Percentiles rank a stretch among this genome's conserved stretches.
Evolutionary conservation across 2,888 invertebrate species (phyloP).

Genomic region (Hesperia comma): DNA sequence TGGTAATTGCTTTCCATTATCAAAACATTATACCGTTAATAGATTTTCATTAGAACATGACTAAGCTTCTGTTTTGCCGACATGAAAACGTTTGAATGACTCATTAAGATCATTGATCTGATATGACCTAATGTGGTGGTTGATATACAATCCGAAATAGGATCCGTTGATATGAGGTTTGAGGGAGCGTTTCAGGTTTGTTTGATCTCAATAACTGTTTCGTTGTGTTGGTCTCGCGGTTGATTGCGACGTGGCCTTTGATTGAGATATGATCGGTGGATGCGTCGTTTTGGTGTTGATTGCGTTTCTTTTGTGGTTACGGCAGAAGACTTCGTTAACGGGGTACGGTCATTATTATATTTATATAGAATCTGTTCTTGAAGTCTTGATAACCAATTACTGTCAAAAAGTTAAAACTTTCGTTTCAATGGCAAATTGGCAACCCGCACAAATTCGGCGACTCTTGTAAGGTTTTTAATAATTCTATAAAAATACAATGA

Average conservation of each 20-base stretch:
- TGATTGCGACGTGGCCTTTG: neutral
- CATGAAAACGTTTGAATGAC: slow-evolving; percentile 16
- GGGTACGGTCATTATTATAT: too few relatives aligned
- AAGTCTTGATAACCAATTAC: too few relatives aligned
- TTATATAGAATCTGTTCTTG: too few relatives aligned
- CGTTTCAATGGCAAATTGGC: too few relatives aligned
- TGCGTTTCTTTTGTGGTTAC: slow-evolving; percentile 3
- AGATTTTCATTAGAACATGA: slow-evolving; percentile 1
- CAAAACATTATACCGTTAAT: neutral
- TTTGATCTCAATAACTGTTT: slow-evolving; percentile 14
- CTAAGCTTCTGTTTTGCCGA: neutral
- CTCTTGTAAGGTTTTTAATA: too few relatives aligned
- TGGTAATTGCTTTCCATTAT: neutral
- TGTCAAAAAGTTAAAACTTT: too few relatives aligned
- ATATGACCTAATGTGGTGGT: slow-evolving; percentile 31
- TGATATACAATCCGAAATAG: slow-evolving; percentile 17
- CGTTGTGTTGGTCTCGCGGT: slow-evolving; percentile 10
- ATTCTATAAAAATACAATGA: too few relatives aligned
- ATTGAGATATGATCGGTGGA: neutral
- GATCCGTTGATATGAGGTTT: slow-evolving; percentile 26
- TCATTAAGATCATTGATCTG: slow-evolving; percentile 29
- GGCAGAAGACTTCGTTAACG: neutral
- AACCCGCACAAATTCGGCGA: too few relatives aligned
- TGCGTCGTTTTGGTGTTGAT: neutral
- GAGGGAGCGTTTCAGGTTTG: slow-evolving; percentile 11